Evolutionary conservation across 2,797 vertebrate species (phyloP), one percentile per base, ranked within the genome.

Genomic region (Hypotaenidia philippensis): DNA sequence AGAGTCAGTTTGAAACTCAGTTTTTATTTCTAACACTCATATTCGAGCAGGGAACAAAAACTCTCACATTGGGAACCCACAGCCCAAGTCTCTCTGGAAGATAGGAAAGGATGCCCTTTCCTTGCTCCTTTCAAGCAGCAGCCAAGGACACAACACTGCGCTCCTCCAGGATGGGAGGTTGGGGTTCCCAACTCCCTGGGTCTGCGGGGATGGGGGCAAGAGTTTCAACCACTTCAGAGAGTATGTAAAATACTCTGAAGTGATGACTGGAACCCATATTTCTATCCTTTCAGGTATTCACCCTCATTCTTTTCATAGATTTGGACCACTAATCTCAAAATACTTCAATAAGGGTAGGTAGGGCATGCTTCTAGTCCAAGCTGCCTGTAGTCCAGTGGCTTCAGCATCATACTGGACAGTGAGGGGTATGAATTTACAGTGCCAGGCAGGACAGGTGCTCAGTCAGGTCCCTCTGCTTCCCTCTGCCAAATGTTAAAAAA

Each of bases 341-440:
- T 15, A 7, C n/a, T 34, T 47, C 56, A 27, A 3, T 6, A 13
- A 27, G 22, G 29, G 31, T 0, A 0, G 16, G 3, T 1, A 23
- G 32, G 14, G 11, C 23, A 14, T 3, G 3, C 2, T 40, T 23
- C 16, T 57, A 78, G 38, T 68, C 55, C 32, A 38, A 7, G 27
- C 5, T 71, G 29, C 16, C 14, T 18, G n/a, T 6, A 70, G 12
- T 3, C 29, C 26, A 5, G 9, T 12, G 25, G 34, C 41, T 45
- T 32, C 56, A 65, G 52, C 56, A 27, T 49, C 2, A 3, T 5
- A 5, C 31, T 66, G 49, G 29, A 34, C 16, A 19, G 1, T 26
- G 44, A 40, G 16, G 8, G 57, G 44, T 4, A 5, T 0, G 6
- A 22, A 64, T 6, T 50, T 31, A 50, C 20, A 4, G 15, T 27